A percentile compares a stretch with the other conserved stretches of the same genome.
phyloP scores from a whole-genome alignment of 2,113 vertebrate genomes.

The Tenrec ecaudatus region DNA sequence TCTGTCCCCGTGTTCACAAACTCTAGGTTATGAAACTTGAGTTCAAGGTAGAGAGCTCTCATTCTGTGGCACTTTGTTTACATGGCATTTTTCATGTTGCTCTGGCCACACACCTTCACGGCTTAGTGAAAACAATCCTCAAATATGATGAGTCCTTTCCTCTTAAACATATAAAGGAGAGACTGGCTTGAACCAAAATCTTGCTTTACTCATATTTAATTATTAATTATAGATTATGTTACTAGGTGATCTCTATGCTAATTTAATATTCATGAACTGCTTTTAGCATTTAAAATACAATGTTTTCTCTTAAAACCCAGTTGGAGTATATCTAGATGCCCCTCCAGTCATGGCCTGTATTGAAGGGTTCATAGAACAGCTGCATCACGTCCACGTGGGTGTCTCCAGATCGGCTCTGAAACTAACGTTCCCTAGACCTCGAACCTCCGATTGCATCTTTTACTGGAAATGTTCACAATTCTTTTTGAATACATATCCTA shows the following conservation, averaged over 20 bases:
- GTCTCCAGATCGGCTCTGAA: not conserved
- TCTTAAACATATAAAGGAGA: constrained; percentile 45
- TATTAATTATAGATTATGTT: not conserved
- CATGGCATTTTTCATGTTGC: not conserved
- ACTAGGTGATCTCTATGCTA: not conserved
- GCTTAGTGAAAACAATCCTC: not conserved
- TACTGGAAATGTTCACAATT: not conserved
- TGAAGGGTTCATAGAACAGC: not conserved
- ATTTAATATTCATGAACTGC: constrained; percentile 20
- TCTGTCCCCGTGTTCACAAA: constrained; percentile 26
- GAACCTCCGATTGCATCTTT: constrained; percentile 21
- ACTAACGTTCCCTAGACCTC: not conserved
- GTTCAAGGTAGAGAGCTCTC: not conserved
- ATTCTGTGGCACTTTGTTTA: not conserved
- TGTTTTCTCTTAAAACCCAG: not conserved
- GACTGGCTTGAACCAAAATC: constrained; percentile 16
- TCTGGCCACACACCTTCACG: not conserved
- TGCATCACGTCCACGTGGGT: not conserved
- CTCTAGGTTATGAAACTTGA: constrained; percentile 46
- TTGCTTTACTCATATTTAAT: not conserved
- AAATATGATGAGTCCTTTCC: not conserved
- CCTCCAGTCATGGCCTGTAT: not conserved
- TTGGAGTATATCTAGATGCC: not conserved
- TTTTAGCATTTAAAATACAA: constrained; percentile 50
- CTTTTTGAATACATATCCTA: not conserved